Evolutionary conservation across 2,113 vertebrate genomes (phyloP).

Genomic region (Acinonyx jubatus): DNA sequence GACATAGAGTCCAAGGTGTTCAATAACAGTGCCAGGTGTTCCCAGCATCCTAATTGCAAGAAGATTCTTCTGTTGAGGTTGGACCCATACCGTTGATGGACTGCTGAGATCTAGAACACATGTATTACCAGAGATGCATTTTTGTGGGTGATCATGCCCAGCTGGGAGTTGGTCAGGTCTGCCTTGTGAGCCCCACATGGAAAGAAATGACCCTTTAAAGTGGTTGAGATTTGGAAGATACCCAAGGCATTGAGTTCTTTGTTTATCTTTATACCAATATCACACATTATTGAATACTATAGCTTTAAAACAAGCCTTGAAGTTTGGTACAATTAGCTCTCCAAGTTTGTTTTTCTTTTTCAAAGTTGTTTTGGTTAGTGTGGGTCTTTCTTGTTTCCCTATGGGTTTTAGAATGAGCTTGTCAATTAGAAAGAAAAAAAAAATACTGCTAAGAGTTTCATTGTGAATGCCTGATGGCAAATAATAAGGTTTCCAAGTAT

Average conservation of each 20-base stretch:
- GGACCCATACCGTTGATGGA: too few species aligned
- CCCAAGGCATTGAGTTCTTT: not conserved
- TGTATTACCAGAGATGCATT: not conserved
- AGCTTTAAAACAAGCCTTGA: not conserved
- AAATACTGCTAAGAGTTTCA: not conserved
- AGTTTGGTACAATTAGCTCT: not conserved
- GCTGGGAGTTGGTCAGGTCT: not conserved
- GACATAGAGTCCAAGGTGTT: not conserved
- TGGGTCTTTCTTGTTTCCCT: not conserved
- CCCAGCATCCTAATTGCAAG: not conserved
- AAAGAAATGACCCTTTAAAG: not conserved
- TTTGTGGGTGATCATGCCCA: not conserved
- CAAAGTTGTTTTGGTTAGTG: not conserved
- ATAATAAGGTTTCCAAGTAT: conserved; percentile 1
- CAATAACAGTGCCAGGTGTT: not conserved
- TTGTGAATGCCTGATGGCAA: not conserved
- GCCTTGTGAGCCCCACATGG: not conserved
- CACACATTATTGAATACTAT: not conserved
- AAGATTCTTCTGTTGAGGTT: not conserved
- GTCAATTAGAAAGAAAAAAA: not conserved
- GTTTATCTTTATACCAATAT: not conserved
- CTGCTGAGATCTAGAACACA: not conserved
- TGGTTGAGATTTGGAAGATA: not conserved
- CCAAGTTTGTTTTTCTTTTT: not conserved
- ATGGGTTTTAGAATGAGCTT: not conserved